Base-by-base conservation (phyloP, 2,113 vertebrate species). In the Vulpes lagopus region DNA sequence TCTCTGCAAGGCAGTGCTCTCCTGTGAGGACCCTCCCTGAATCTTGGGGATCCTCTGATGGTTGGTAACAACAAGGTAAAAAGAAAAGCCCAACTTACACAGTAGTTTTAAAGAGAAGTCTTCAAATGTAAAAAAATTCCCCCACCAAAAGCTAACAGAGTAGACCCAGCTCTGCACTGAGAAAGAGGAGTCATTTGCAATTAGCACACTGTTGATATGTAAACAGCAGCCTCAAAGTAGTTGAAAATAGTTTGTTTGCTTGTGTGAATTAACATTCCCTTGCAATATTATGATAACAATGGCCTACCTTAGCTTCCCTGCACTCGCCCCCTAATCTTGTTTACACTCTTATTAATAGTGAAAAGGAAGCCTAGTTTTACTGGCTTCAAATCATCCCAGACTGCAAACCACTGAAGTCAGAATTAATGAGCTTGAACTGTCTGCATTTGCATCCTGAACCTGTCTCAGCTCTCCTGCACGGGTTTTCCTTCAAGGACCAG, bases 221-320 rank as follows among this genome's bases (percentile, higher is more conserved):
- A 96, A 97, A 96, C 96, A 93, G 80, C 78, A 93, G 74, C 76
- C 88, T 98, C 85, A 73, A 35, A 91, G 64, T 65, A 55, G 69
- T 90, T 94, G 93, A 84, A 93, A 94, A 96, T 15, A 65, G 96
- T 96, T 92, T 80, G 57, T 84, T 96, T 96, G 73, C 94, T 95
- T 83, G 81, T 91, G 81, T 59, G 73, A 95, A 93, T 91, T 62
- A 94, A 76, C 78, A 57, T 96, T 92, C 83, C 82, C 65, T 93
- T 62, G 43, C 60, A 76, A 85, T 74, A 74, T 35, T 93, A 55
- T 74, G 93, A 91, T 78, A 94, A 96, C 71, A 83, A n/a, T 74
- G 90, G 94, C 74, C 89, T 85, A 60, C 89, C 89, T 94, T 90
- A 57, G 91, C 79, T 73, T 51, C 93, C 89, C 86, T 64, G 76